Evolutionary conservation across 2,888 invertebrate genomes (phyloP), one percentile per base, ranked within the genome.

Genomic region (Adineta ricciae): DNA sequence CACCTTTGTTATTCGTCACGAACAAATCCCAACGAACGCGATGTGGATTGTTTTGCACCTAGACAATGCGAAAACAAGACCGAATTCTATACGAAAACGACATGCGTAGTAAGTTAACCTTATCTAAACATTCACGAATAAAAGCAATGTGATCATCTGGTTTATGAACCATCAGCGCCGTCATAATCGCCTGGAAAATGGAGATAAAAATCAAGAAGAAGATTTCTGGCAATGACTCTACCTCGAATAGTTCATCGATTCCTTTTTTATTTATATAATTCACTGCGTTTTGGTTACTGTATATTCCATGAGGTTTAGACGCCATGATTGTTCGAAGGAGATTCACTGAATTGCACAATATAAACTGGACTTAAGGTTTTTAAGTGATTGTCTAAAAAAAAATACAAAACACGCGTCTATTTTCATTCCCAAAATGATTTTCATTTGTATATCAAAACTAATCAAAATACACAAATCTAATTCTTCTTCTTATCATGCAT

Each of bases 111-210:
- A 27, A 73, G 2, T 36, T 7, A 41, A 78, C 78, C 78, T 78
- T 78, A n/a, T 78, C 41, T 41, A 78, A 41, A 78, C 78, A 78
- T 41, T 78, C 78, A 41, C 41, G 38, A 78, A 78, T 78, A 78
- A 78, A 78, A 41, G 24, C 9, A n/a, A 78, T 78, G 41, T 78
- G 78, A 78, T 78, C 78, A 38, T 78, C 78, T 11, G 78, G 78
- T n/a, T 78, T 78, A 78, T 78, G 41, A n/a, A 78, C n/a, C 78
- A 78, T 41, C 3, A 78, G n/a, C 7, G 78, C 78, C 2, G 78
- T 78, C 78, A 78, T 78, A 9, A 78, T 38, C 0, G 78, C 78
- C 78, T 78, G 11, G 5, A 46, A 46, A 19, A 38, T 21, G 24
- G 24, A 38, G 21, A 56, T 27, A 0, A 56, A n/a, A n/a, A 7